Evolutionary conservation across 2,888 invertebrate species (phyloP), one percentile per base, ranked within the genome.

Genomic region (Iselma pallidipennis): DNA sequence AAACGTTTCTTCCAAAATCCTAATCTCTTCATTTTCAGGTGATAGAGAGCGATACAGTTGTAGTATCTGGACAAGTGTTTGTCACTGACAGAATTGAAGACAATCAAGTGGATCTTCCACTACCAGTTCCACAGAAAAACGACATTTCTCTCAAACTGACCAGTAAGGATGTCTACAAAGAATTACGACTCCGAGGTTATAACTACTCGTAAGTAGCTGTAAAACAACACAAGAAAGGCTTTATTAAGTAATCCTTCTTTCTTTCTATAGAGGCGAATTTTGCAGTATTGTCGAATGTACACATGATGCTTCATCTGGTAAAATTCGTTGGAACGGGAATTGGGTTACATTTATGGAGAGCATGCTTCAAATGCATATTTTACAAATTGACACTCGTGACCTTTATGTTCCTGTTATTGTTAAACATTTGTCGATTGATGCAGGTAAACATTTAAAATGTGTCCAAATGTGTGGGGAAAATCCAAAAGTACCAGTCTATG

Each of bases 281-380:
- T 62, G 70, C 28, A 67, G 63, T 4, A 53, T 78, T 7, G 59
- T 67, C n/a, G 57, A 67, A 26, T 74, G 73, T 42, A 66, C 73
- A 49, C 52, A 59, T 6, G 55, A 55, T 3, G 72, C 65, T 4
- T 56, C 66, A 1, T 23, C 42, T 5, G 75, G 67, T 23, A 59
- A 60, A 7, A 69, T 76, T 14, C 60, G 66, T 57, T 77, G 76
- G 76, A 48, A 61, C 0, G 62, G 68, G 12, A 93, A 94, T 81
- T 95, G 94, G 94, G 89, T 94, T 7, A 87, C 93, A 0, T 95
- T 93, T 80, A 87, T 95, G 84, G 95, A 95, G 81, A 91, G 91
- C 55, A 89, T 95, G 88, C 83, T 95, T 9, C 95, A 95, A 80
- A 85, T 92, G 71, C 69, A 70, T 7, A 89, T 94, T 58, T 76